Percentiles rank a stretch among this genome's conserved stretches.
phyloP scores from a whole-genome alignment of 1,140 invertebrate genomes.

The Orius insidiosus region DNA sequence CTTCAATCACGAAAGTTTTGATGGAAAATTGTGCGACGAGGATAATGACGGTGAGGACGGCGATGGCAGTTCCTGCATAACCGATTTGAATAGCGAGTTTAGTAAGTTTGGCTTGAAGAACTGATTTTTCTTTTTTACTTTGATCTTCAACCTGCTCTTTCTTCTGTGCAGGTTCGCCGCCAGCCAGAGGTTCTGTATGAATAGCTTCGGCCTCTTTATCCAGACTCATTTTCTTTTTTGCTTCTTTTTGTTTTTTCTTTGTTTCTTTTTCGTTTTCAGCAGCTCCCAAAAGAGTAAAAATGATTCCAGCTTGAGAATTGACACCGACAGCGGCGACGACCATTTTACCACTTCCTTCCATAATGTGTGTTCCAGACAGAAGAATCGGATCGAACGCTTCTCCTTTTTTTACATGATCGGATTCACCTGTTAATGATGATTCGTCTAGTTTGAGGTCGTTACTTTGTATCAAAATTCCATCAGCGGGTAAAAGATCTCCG shows the following conservation, averaged over 20 bases:
- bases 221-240: conserved; percentile 34
- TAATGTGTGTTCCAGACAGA: conserved; percentile 94
- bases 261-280: conserved; percentile 66
- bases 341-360: conserved; percentile 99
- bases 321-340: conserved; percentile 93
- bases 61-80: conserved; percentile 91
- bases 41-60: conserved; percentile 88
- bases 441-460: conserved; percentile 99
- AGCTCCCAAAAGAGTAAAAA: conserved; percentile 91
- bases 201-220: no score
- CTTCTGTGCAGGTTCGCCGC: no score
- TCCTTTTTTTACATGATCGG: conserved; percentile 97
- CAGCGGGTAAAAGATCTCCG: conserved; percentile 91
- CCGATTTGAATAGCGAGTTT: conserved; percentile 98
- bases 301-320: conserved; percentile 98
- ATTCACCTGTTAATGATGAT: conserved; percentile 96
- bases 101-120: conserved; percentile 94
- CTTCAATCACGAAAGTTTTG: conserved; percentile 60
- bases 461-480: conserved; percentile 94
- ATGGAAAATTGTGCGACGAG: conserved; percentile 88
- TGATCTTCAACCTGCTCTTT: conserved; percentile 2
- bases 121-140: conserved; percentile 69
- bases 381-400: conserved; percentile 78
- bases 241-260: conserved; percentile 73
- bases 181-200: no score